Percentiles rank a stretch among this genome's conserved stretches.
Evolutionary conservation across 2,797 vertebrate genomes (phyloP).

Genomic region (Mionectes olivaceus): DNA sequence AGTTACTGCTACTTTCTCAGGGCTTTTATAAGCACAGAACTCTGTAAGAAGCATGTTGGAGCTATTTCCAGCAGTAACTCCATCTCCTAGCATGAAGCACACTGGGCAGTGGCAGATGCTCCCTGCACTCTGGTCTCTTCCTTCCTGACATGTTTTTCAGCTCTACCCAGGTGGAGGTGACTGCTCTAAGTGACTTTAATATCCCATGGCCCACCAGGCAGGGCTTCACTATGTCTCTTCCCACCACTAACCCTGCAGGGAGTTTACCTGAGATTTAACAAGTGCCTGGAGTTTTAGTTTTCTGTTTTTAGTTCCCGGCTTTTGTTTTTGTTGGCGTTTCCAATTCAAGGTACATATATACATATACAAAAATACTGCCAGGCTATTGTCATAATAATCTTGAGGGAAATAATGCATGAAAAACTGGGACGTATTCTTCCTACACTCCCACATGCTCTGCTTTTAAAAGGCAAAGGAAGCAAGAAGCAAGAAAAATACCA

Average conservation of each 20-base stretch:
- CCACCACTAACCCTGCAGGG: background rate
- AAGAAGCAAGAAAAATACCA: background rate
- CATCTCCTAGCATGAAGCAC: background rate
- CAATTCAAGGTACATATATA: background rate
- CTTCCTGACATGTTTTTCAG: background rate
- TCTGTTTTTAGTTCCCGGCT: background rate
- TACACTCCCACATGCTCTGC: background rate
- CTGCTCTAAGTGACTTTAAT: background rate
- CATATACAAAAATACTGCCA: slow-evolving; percentile 10
- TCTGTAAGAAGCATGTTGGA: background rate
- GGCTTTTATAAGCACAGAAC: background rate
- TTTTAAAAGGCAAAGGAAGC: background rate
- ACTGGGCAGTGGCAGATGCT: background rate
- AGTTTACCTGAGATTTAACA: background rate
- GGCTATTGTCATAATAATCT: slow-evolving; percentile 2
- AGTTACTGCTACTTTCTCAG: background rate
- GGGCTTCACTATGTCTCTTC: accelerated
- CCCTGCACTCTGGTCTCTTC: background rate
- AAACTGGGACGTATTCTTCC: background rate
- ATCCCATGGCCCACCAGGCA: accelerated
- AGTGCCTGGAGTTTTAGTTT: background rate
- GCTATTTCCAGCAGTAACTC: background rate
- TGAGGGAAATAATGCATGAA: background rate
- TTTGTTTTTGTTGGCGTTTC: slow-evolving; percentile 8
- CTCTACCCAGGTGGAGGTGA: background rate